Base-by-base conservation (phyloP, 2,888 invertebrate genomes). In the Epistrophe grossulariae region DNA sequence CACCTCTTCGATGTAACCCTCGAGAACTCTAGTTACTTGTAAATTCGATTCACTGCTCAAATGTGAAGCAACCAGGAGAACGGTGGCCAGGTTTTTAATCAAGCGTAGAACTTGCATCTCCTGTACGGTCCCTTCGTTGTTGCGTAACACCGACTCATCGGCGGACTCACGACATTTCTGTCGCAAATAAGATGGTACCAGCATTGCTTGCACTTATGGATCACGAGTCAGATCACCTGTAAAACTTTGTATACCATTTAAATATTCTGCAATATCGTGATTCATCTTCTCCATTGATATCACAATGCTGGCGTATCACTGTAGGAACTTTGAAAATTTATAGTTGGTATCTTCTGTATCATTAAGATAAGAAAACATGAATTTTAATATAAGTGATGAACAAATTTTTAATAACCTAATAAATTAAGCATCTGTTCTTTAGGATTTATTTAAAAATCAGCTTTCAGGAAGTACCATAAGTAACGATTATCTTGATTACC, bases 221-320 rank as follows among this genome's bases (percentile, higher is more conserved):
- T 98, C 98, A 0, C 97, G 97, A 0, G 97, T 97, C 89, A 98
- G 95, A 93, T 98, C 97, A 89, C 96, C 96, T 90, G 97, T 97
- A 89, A 95, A 95, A 84, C 95, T 94, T 93, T 98, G 98, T 72
- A 98, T 96, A 90, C 97, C 96, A 91, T 96, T 96, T 68, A 99
- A 94, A 92, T 96, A 97, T 87, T 96, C 96, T 97, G 96, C 88
- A n/a, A 99, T 94, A 91, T 98, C 97, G 89, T 95, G 95, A 93
- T 99, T 99, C 93, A 99, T 95, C 90, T 96, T 96, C 91, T 99
- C 99, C 89, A 99, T 94, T 88, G 98, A 97, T 74, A 99, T 95
- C 4, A 99, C 96, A 89, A 95, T 94, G 88, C 95, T 95, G 15
- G 99, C 99, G 94, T 99, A 99, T 90, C 96, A 96, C 89, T 96